Conservation (phyloP, 1,140 invertebrate species). For the Bactericera cockerelli region DNA sequence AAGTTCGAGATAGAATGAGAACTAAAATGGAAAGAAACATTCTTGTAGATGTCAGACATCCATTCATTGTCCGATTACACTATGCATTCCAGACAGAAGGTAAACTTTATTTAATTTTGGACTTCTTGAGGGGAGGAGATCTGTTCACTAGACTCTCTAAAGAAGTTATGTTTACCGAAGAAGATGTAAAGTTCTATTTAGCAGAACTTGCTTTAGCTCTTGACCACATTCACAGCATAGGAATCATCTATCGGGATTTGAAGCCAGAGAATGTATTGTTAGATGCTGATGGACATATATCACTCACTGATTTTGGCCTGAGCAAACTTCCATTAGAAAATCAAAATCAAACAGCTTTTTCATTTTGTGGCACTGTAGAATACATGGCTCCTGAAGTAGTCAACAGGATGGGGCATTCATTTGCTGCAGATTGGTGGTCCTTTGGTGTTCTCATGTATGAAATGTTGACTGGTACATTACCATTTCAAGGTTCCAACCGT, state of each 20-base stretch:
- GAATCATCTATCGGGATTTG: slow-evolving; percentile 95
- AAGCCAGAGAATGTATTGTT: slow-evolving; percentile 98
- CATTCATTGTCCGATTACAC: slow-evolving; percentile 94
- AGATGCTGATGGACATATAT: slow-evolving; percentile 93
- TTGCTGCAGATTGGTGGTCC: slow-evolving; percentile 99
- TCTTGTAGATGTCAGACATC: slow-evolving; percentile 92
- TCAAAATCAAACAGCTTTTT: slow-evolving; percentile 78
- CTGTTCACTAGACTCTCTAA: slow-evolving; percentile 93
- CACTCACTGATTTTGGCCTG: slow-evolving; percentile 95
- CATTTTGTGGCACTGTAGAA: slow-evolving; percentile 92
- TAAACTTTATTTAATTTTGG: slow-evolving; percentile 95
- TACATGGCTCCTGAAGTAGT: slow-evolving; percentile 98
- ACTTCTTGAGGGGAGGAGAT: slow-evolving; percentile 95
- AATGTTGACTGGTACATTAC: slow-evolving; percentile 94
- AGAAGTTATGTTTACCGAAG: slow-evolving; percentile 99
- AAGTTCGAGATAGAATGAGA: slow-evolving; percentile 88
- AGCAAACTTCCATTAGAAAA: slow-evolving; percentile 85
- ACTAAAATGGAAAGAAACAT: slow-evolving; percentile 99
- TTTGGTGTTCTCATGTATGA: slow-evolving; percentile 99
- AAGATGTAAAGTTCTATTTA: slow-evolving; percentile 99
- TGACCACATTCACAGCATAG: slow-evolving; percentile 88
- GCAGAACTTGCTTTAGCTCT: slow-evolving; percentile 93
- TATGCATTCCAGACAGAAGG: slow-evolving; percentile 99
- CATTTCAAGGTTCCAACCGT: slow-evolving; percentile 87
- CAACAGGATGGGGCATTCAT: slow-evolving; percentile 92